Conservation (phyloP, 2,113 vertebrate species). For the Clupea harengus region DNA sequence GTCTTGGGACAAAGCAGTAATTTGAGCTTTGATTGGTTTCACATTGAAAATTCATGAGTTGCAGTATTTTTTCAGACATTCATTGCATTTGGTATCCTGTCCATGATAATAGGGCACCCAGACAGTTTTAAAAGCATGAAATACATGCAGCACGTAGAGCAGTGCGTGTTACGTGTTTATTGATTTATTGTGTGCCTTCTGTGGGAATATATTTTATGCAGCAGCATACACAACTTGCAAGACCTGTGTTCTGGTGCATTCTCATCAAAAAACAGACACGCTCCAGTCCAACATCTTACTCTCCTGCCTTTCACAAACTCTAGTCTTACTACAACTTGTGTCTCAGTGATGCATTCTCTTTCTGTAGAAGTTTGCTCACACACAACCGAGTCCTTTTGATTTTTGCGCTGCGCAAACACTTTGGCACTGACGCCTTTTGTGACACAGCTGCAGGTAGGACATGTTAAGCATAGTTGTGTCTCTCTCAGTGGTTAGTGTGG, state of each 20-base stretch:
- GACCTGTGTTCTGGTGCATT: not conserved
- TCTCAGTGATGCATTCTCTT: not conserved
- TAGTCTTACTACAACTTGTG: not conserved
- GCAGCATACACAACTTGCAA: not conserved
- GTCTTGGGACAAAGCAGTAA: conserved; percentile 9
- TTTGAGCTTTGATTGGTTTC: not conserved
- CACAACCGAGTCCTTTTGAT: not conserved
- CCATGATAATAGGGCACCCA: not conserved
- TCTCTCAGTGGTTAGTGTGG: not conserved
- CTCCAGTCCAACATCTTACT: not conserved
- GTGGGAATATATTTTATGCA: not conserved
- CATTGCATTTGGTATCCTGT: not conserved
- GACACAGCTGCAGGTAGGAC: not conserved
- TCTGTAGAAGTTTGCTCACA: not conserved
- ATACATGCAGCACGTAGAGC: not conserved
- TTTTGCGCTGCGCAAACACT: not conserved
- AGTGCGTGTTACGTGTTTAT: not conserved
- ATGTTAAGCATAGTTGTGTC: not conserved
- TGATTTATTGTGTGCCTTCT: not conserved
- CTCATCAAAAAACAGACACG: not conserved
- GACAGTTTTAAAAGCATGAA: not conserved
- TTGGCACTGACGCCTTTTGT: not conserved
- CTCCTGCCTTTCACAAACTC: not conserved
- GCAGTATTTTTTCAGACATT: not conserved
- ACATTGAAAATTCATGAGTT: not conserved